Evolutionary conservation across 64 coral and sea anemone genomes (phyloP).

Genomic region (Montipora cactus): DNA sequence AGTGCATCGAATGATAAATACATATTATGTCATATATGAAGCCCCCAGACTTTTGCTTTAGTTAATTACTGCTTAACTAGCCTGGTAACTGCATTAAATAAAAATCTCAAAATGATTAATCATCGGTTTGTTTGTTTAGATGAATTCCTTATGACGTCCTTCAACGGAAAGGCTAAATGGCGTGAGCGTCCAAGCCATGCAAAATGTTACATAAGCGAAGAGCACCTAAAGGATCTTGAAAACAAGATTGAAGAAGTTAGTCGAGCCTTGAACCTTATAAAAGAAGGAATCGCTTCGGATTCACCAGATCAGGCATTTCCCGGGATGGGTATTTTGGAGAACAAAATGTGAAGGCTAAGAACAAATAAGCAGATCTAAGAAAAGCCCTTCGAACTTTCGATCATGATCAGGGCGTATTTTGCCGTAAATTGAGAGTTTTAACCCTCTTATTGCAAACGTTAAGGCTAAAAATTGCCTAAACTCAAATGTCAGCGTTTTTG

Average conservation of each 20-base stretch:
- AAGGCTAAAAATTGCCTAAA: no score
- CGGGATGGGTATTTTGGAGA: background rate
- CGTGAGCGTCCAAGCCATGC: background rate
- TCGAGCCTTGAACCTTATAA: background rate
- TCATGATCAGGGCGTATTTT: no score
- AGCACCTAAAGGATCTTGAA: background rate
- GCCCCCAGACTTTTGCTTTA: background rate
- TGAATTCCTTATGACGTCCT: background rate
- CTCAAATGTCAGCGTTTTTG: no score
- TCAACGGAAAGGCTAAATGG: background rate
- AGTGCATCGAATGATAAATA: no score
- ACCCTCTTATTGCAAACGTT: no score
- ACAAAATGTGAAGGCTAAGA: background rate
- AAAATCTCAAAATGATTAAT: no score
- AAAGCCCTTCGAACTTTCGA: no score
- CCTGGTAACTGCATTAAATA: no score
- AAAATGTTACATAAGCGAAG: background rate
- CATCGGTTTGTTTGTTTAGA: background rate
- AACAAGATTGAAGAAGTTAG: background rate
- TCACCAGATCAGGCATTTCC: background rate
- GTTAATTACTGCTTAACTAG: background rate
- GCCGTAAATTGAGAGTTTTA: no score
- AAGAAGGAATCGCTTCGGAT: background rate
- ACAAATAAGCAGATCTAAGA: no score
- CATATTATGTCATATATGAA: no score